phyloP scores from a whole-genome alignment of 2,797 vertebrate genomes.

The Pteropus rufus region DNA sequence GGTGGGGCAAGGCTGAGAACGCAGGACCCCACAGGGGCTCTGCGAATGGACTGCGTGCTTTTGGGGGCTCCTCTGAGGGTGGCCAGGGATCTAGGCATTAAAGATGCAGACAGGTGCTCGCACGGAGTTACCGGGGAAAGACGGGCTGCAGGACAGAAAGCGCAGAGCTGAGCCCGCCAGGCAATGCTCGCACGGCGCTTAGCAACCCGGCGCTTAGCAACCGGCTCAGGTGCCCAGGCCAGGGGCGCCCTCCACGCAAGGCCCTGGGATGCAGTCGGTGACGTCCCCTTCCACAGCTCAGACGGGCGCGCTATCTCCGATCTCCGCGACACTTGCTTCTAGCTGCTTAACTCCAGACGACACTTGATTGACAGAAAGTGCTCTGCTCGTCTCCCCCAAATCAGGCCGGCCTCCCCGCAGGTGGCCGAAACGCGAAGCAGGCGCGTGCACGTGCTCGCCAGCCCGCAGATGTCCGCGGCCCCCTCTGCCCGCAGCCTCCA shows the following conservation, averaged over 20 bases:
- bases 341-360: not conserved
- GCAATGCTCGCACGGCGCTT: not conserved
- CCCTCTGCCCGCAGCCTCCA: not conserved
- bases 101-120: not conserved
- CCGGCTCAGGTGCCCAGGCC: not conserved
- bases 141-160: too few species aligned
- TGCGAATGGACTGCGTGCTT: not conserved
- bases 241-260: not conserved
- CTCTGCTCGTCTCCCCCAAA: not conserved
- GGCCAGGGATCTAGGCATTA: accelerated
- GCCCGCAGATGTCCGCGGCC: not conserved
- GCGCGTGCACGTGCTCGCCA: accelerated
- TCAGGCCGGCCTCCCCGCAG: not conserved
- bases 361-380: accelerated
- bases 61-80: not conserved
- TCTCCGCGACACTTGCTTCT: not conserved
- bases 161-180: too few species aligned
- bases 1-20: not conserved
- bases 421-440: too few species aligned
- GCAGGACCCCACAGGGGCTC: too few species aligned
- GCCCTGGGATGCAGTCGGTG: too few species aligned
- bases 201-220: too few species aligned
- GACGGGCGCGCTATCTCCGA: too few species aligned
- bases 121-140: not conserved
- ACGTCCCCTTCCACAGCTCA: not conserved